These are phyloP conservation scores for Allophyes oxyacanthae DNA, from an alignment of 2,888 invertebrate species.

Conservation along the genomic window DNA sequence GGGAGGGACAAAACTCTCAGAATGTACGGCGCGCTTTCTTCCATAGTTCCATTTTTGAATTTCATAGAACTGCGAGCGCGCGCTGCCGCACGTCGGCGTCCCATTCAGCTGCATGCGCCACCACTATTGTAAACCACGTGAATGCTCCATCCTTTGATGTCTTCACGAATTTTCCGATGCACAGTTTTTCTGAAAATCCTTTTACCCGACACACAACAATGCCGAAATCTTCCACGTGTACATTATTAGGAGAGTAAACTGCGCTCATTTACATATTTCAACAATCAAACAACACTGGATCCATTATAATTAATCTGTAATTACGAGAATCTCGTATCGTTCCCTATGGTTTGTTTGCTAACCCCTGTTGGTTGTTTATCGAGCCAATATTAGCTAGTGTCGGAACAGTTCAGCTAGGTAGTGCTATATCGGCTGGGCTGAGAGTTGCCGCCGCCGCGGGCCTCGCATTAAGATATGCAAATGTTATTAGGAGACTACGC, in stretches of 20 bases:
- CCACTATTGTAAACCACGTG: conserved; percentile 63
- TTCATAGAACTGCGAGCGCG: conserved; percentile 62
- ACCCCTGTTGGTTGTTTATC: conserved; percentile 69
- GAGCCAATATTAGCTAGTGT: conserved; percentile 72
- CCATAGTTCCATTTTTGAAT: conserved; percentile 70
- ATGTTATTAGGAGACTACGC: conserved; percentile 78
- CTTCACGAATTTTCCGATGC: conserved; percentile 59
- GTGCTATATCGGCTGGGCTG: conserved; percentile 29
- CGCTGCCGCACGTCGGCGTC: conserved; percentile 43
- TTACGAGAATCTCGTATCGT: conserved; percentile 68
- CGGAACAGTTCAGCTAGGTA: conserved; percentile 57
- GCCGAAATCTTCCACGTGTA: conserved; percentile 8
- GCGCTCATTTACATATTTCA: conserved; percentile 70
- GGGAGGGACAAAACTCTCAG: conserved; percentile 61
- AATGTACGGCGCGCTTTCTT: conserved; percentile 68
- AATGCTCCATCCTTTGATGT: conserved; percentile 64
- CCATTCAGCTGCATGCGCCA: conserved; percentile 60
- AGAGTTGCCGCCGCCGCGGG: conserved; percentile 28
- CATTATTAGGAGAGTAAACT: conserved; percentile 6
- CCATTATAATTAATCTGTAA: conserved; percentile 81
- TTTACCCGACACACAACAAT: conserved; percentile 25
- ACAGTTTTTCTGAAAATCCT: conserved; percentile 39
- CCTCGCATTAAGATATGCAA: conserved; percentile 83
- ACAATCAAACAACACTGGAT: conserved; percentile 64
- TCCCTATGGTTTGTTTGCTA: conserved; percentile 69